Base-by-base conservation (phyloP, 1,140 invertebrate genomes). In the Dolichoris vasculosae region DNA sequence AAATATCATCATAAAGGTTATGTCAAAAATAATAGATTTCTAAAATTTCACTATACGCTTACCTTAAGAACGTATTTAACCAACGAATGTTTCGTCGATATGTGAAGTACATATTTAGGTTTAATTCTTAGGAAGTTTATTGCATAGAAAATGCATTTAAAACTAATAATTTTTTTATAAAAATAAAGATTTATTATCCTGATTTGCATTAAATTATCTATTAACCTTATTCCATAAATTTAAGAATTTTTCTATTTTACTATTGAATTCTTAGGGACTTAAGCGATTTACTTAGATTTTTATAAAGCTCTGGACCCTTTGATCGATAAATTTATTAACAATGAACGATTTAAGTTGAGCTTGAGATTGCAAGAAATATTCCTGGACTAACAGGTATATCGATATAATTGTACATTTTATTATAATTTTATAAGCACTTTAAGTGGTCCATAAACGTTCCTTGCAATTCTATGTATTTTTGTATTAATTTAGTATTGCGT, bases 301-400 rank as follows among this genome's bases (percentile, higher is more conserved):
- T 86, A 88, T 80, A 87, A 87, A 55, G 73, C 86, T 89, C 87
- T 89, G 75, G 77, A 89, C 85, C 71, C 83, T 87, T 86, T 46
- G 51, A 30, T 55, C 38, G 26, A 83, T n/a, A 69, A 26, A 30
- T 35, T 64, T 43, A 69, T 76, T 55, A 76, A 48, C 9, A 82
- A 69, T 76, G 23, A 23, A 75, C 40, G 11, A 35, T n/a, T 76
- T 79, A 80, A 83, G 51, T 32, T 46, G 0, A 77, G 8, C 40
- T 78, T 67, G n/a, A 40, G 23, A 76, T 84, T 84, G 83, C 83
- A 71, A 84, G 76, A 71, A 84, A 79, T 79, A 79, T 84, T 67
- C 64, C 30, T 83, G 73, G 73, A 77, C 55, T 77, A 20, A 13
- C 4, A 71, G 20, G 43, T 81, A 69, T 46, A 51, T 51, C 0